Base-by-base conservation (phyloP, 2,888 invertebrate genomes). In the Drosophila cognata region DNA sequence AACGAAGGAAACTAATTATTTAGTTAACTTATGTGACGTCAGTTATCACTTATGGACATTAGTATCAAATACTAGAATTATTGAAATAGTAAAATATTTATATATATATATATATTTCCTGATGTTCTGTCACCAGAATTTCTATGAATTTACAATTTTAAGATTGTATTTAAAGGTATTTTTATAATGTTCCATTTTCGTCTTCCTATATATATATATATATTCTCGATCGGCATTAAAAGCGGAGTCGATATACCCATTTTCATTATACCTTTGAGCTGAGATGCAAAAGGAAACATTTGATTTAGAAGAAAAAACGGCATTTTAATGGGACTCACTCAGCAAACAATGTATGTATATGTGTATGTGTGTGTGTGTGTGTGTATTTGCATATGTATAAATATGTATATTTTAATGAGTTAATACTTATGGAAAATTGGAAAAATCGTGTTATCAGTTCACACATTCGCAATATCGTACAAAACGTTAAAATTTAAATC, bases 391-490 rank as follows among this genome's bases (percentile, higher is more conserved):
- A 21, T 36, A 13, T 51, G 16, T 75, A 65, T 67, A 74, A 55
- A 52, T 51, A 67, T 79, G 79, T 76, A 70, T 21, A 75, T 68
- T 79, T 82, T 66, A 82, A 82, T 83, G 87, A 82, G 88, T 88
- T 84, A 88, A 84, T 84, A 84, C 84, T 84, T 84, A 81, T 84
- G 72, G 73, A 81, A 78, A 57, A 78, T 56, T 77, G 88, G 55
- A 82, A 81, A 71, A 72, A 65, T 77, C 63, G 71, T 83, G 75
- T 81, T 81, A 81, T 73, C 71, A 55, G 71, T 66, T 72, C 74
- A 62, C 74, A 76, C 63, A 66, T 66, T 74, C 55, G 51, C 38
- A 48, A 53, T 50, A 62, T 63, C 53, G 53, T 58, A 62, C 71
- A 71, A 57, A 61, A 62, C 63, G 46, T 59, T 78, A 60, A 70